Evolutionary conservation across 2,797 vertebrate genomes (phyloP).

Genomic region (Lycodopsis pacificus): DNA sequence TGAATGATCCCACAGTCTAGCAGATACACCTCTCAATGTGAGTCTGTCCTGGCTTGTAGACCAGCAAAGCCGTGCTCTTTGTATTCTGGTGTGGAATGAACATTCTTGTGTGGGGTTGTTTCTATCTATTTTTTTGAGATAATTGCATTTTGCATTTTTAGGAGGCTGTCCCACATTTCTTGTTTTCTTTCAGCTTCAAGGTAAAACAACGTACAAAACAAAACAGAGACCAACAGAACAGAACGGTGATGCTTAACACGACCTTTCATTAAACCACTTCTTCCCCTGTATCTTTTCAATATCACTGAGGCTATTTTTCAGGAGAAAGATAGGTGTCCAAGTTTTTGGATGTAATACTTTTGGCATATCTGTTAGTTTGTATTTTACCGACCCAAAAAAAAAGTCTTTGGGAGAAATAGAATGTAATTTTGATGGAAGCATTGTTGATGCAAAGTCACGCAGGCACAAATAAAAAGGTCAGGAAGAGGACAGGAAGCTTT

Average conservation of each 20-base stretch:
- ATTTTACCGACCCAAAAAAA: not conserved
- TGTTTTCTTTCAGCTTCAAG: constrained; percentile 43
- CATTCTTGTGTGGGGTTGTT: not conserved
- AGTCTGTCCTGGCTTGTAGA: not conserved
- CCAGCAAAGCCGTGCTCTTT: not conserved
- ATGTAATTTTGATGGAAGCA: not conserved
- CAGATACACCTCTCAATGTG: not conserved
- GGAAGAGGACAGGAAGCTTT: not conserved
- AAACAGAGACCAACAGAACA: constrained; percentile 14
- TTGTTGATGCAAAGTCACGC: not conserved
- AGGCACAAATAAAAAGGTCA: not conserved
- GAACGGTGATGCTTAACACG: constrained; percentile 14
- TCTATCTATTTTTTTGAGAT: not conserved
- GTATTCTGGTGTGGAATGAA: not conserved
- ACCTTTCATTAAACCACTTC: not conserved
- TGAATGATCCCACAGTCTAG: not conserved
- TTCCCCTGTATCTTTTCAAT: constrained; percentile 10
- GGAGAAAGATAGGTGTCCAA: not conserved
- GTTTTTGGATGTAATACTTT: constrained; percentile 11
- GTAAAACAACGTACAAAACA: constrained; percentile 17
- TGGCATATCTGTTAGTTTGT: constrained; percentile 3
- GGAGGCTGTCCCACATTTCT: not conserved
- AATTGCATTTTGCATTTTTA: constrained; percentile 17
- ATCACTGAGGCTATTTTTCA: not conserved
- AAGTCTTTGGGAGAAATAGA: constrained; percentile 16